phyloP scores from a whole-genome alignment of 2,113 vertebrate genomes.

The Nycticorax nycticorax region DNA sequence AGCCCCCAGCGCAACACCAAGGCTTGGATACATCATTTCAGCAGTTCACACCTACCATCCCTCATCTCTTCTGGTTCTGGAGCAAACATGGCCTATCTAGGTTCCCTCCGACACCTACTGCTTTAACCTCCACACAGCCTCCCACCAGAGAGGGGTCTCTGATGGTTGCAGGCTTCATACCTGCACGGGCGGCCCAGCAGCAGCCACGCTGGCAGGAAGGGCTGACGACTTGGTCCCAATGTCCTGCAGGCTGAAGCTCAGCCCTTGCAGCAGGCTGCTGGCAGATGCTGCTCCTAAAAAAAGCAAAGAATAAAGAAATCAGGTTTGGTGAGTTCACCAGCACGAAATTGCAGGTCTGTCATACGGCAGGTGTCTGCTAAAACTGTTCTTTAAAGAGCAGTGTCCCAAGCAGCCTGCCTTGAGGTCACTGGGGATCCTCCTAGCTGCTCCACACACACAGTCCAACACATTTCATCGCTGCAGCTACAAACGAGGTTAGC shows the following conservation, averaged over 20 bases:
- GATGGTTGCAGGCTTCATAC: slow-evolving; percentile 12
- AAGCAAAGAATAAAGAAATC: not conserved
- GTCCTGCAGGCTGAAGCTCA: slow-evolving; percentile 98
- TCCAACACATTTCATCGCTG: not conserved
- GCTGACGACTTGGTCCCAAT: slow-evolving; percentile 86
- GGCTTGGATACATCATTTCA: not conserved
- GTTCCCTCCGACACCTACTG: not conserved
- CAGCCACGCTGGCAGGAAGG: slow-evolving; percentile 72
- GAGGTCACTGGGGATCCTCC: not conserved
- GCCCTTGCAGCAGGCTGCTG: slow-evolving; percentile 94
- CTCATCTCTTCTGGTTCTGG: not conserved
- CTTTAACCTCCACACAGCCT: not conserved
- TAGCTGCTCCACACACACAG: not conserved
- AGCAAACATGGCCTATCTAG: not conserved
- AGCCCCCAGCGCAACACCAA: not conserved
- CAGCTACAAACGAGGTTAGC: not conserved
- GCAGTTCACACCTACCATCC: not conserved
- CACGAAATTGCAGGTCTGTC: not conserved
- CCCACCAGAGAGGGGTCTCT: not conserved
- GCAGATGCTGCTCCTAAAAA: slow-evolving; percentile 84
- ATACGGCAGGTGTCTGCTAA: accelerated
- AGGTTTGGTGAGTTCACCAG: not conserved
- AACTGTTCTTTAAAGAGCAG: not conserved
- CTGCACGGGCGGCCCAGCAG: slow-evolving; percentile 67
- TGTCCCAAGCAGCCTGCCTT: not conserved